A percentile compares a stretch with the other conserved stretches of the same genome.
phyloP scores from a whole-genome alignment of 2,113 vertebrate genomes.

The Rafetus swinhoei region DNA sequence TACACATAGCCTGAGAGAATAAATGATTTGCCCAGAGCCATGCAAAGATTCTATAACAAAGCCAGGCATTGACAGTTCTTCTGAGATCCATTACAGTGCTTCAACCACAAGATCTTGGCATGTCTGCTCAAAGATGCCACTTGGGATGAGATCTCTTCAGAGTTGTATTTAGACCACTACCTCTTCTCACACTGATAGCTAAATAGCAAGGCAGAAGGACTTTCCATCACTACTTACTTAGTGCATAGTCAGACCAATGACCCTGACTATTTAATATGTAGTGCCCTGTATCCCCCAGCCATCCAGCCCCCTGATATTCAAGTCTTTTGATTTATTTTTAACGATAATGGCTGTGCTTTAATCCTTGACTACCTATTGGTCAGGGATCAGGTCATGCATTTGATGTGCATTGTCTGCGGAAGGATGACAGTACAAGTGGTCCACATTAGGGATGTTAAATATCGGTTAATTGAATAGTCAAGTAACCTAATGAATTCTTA shows the following conservation, averaged over 20 bases:
- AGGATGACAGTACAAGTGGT: neutral
- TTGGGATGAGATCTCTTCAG: neutral
- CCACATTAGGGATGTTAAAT: too few relatives aligned
- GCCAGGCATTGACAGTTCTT: neutral
- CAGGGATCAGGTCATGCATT: neutral
- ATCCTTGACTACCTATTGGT: neutral
- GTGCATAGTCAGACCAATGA: conserved; percentile 38
- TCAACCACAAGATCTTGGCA: neutral
- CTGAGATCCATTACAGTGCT: neutral
- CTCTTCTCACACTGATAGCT: conserved; percentile 56
- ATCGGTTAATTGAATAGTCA: too few relatives aligned
- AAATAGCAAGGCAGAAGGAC: conserved; percentile 7
- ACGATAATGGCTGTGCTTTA: conserved; percentile 40
- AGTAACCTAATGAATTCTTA: too few relatives aligned
- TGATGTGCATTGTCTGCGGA: neutral
- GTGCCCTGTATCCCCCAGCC: neutral
- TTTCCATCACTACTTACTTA: conserved; percentile 57
- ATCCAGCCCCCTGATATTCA: neutral
- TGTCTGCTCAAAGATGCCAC: neutral
- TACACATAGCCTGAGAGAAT: neutral
- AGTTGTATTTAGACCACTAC: conserved; percentile 30
- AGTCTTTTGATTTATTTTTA: neutral
- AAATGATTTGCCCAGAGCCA: neutral
- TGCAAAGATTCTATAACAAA: neutral
- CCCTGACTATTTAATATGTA: conserved; percentile 48